These are phyloP conservation scores for Lycaena phlaeas DNA, from an alignment of 2,888 invertebrate species.

Conservation along the genomic window DNA sequence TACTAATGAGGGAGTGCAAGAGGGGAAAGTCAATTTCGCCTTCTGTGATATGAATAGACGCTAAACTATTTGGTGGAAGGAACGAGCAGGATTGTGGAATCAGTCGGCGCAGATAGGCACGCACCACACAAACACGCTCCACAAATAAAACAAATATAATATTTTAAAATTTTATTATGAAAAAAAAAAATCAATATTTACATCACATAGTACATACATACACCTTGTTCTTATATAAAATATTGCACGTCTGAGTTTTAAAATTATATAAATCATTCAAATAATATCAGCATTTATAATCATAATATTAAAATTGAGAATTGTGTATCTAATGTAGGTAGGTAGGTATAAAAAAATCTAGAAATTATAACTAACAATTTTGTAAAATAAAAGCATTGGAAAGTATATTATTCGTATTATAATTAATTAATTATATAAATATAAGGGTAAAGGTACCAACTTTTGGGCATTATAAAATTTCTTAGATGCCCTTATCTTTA, in stretches of 20 bases:
- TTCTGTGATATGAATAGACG: too few species aligned
- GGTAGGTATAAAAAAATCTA: too few species aligned
- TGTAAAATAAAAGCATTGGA: not conserved
- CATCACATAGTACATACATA: constrained; percentile 27
- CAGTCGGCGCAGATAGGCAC: too few species aligned
- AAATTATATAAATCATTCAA: not conserved
- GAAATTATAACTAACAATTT: not conserved
- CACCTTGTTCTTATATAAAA: constrained; percentile 10
- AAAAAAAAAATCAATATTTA: constrained; percentile 42
- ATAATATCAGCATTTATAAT: not conserved
- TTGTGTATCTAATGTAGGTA: too few species aligned
- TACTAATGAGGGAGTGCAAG: too few species aligned
- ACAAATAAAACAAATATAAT: constrained; percentile 13
- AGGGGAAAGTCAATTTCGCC: too few species aligned
- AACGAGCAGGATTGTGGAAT: too few species aligned
- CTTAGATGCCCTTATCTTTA: constrained; percentile 2
- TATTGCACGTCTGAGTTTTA: not conserved
- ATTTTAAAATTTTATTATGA: constrained; percentile 22
- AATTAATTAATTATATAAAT: too few species aligned
- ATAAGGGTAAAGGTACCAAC: not conserved
- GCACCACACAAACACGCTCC: too few species aligned
- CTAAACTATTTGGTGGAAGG: too few species aligned
- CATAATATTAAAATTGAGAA: not conserved
- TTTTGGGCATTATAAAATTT: not conserved
- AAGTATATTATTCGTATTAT: not conserved